Evolutionary conservation across 2,888 invertebrate species (phyloP), one percentile per base, ranked within the genome.

Genomic region (Ennomos erosarius): DNA sequence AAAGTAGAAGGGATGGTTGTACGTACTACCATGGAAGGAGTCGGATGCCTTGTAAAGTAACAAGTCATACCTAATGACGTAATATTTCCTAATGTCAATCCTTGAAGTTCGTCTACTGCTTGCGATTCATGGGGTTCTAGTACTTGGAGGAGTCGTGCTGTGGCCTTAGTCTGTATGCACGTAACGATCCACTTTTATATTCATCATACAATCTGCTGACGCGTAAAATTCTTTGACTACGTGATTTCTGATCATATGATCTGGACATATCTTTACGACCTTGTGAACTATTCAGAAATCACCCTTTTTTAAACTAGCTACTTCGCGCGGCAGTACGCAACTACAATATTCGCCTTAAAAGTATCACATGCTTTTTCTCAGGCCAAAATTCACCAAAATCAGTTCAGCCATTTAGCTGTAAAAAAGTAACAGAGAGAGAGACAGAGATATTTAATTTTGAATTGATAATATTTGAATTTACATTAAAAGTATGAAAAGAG

Each of bases 1-100:
- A 38, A 57, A 59, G 55, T 52, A 51, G 40, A 13, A 58, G 61
- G 58, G 48, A 57, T 57, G 59, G 50, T 49, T 39, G 43, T 51
- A 42, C 26, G 26, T 26, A 5, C 26, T 26, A 26, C 16, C 16
- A 16, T 16, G 16, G 16, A 16, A 16, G 16, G 16, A 16, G 43
- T 61, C 55, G 54, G 44, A 33, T 48, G 26, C 48, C 48, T 44
- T 47, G 26, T 55, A 47, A 54, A 48, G 56, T 55, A 47, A 38
- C 44, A 33, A 59, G 34, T 50, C 44, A 50, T 35, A 26, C 26
- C 1, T 26, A 56, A 57, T 59, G 47, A 47, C 50, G 56, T 52
- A 40, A 35, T 57, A 39, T 38, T 40, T 53, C 36, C 6, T 26
- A 26, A 26, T 16, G 39, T 51, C 46, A 40, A 26, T 11, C 37